phyloP scores from a whole-genome alignment of 1,140 invertebrate species.

The Augochlora pura region DNA sequence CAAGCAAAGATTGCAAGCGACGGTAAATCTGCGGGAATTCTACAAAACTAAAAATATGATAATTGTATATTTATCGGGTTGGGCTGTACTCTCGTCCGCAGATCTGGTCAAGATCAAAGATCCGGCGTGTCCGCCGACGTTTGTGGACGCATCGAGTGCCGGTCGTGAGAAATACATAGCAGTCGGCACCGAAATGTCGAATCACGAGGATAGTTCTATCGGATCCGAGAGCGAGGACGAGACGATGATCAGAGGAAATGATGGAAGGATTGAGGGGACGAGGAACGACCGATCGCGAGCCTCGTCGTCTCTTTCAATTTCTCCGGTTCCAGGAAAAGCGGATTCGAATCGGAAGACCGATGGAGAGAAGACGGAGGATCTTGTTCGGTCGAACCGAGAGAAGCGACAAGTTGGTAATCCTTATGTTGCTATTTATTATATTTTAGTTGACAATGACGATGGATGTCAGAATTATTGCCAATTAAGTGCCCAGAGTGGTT shows the following conservation, averaged over 20 bases:
- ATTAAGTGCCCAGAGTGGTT: no score
- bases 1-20: not conserved
- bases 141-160: constrained; percentile 38
- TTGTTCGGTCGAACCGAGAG: not conserved
- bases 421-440: not conserved
- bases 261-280: constrained; percentile 15
- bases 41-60: constrained; percentile 35
- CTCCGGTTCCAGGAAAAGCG: not conserved
- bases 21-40: constrained; percentile 7
- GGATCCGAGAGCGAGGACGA: constrained; percentile 58
- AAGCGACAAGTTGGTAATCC: constrained; percentile 48
- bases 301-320: not conserved
- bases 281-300: constrained; percentile 8
- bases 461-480: no score
- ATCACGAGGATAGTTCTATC: constrained; percentile 71
- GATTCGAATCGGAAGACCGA: not conserved
- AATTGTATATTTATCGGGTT: constrained; percentile 40
- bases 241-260: not conserved
- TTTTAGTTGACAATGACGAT: not conserved
- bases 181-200: constrained; percentile 76
- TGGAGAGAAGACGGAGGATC: not conserved
- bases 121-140: constrained; percentile 52
- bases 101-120: constrained; percentile 60
- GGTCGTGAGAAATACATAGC: constrained; percentile 55
- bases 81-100: constrained; percentile 25